These are phyloP conservation scores for Ascaphus truei DNA, from an alignment of 2,113 vertebrate species.

Conservation along the genomic window DNA sequence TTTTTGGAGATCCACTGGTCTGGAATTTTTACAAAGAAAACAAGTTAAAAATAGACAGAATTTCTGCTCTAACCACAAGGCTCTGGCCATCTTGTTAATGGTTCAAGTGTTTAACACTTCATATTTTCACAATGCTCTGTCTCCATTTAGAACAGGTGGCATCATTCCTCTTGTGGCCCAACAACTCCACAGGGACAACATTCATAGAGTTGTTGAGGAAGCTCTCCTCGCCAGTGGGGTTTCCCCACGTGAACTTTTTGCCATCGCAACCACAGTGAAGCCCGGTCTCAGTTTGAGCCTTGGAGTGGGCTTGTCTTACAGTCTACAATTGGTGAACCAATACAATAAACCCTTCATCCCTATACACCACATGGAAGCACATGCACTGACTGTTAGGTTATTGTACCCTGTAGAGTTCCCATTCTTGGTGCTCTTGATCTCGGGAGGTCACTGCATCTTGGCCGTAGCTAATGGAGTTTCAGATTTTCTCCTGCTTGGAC, in stretches of 20 bases:
- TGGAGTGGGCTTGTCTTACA: conserved; percentile 78
- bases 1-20: no score
- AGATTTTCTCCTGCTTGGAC: conserved; percentile 88
- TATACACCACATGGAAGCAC: conserved; percentile 97
- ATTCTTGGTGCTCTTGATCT: conserved; percentile 88
- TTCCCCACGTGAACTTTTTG: conserved; percentile 64
- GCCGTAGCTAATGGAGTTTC: conserved; percentile 78
- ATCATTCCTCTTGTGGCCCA: conserved; percentile 87
- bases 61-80: no score
- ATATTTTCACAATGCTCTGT: no score
- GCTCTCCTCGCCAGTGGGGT: conserved; percentile 66
- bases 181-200: conserved; percentile 82
- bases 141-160: conserved; percentile 86
- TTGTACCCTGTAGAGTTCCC: conserved; percentile 76
- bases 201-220: conserved; percentile 75
- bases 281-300: conserved; percentile 85
- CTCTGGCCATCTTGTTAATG: no score
- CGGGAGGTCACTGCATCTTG: conserved; percentile 88
- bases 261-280: conserved; percentile 84
- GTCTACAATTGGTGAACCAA: conserved; percentile 61
- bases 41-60: no score
- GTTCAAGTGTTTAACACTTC: no score
- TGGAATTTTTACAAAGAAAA: no score
- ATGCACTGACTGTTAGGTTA: conserved; percentile 85
- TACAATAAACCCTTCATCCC: conserved; percentile 85